Conservation (phyloP, 2,888 invertebrate species). For the Epinotia nisella region DNA sequence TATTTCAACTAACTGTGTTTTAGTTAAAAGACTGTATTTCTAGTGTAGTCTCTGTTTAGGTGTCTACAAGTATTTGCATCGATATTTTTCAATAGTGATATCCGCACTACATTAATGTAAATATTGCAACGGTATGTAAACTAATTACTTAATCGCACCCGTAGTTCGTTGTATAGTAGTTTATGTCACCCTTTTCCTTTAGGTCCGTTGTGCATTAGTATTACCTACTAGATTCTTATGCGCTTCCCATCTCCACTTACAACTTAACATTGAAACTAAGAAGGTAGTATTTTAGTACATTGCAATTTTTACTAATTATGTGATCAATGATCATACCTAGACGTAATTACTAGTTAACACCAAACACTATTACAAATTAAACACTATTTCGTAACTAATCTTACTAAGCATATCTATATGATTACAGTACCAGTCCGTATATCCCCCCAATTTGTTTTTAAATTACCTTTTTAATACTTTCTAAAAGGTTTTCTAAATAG, state of each 20-base stretch:
- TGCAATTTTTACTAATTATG: neutral
- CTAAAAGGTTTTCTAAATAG: too few species aligned
- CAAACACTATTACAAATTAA: too few species aligned
- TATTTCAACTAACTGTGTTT: slow-evolving; percentile 56
- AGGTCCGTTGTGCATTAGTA: slow-evolving; percentile 20
- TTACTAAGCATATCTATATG: too few species aligned
- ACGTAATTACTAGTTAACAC: slow-evolving; percentile 5
- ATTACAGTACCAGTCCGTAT: too few species aligned
- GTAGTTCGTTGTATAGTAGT: slow-evolving; percentile 19
- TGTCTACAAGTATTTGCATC: neutral
- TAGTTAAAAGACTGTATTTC: neutral
- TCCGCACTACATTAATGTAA: slow-evolving; percentile 23
- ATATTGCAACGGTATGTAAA: slow-evolving; percentile 11
- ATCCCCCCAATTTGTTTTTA: too few species aligned
- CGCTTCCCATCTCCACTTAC: neutral
- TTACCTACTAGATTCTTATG: slow-evolving; percentile 1
- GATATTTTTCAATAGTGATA: neutral
- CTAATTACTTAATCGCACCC: slow-evolving; percentile 16
- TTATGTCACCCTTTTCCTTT: slow-evolving; percentile 8
- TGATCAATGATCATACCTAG: neutral
- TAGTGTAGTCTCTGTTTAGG: neutral
- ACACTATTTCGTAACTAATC: too few species aligned
- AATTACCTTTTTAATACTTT: too few species aligned
- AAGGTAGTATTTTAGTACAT: neutral
- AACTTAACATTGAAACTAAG: neutral